Conservation (phyloP, 92 coral and sea anemone species). For the Zoanthus sansibaricus region DNA sequence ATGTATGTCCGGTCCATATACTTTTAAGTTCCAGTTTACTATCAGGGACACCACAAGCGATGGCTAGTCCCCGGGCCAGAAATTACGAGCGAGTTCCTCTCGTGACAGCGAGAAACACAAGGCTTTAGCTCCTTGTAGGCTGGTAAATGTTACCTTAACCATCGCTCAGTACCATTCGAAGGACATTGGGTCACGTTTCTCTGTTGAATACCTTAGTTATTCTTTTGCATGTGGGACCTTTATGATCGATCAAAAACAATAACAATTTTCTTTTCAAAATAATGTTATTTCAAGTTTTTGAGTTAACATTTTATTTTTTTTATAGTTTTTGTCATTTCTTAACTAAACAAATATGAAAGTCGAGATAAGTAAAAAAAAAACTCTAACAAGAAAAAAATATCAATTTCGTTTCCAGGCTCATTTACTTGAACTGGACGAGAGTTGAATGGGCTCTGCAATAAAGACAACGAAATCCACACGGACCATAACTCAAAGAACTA, state of each 20-base stretch:
- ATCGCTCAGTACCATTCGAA: conserved; percentile 83
- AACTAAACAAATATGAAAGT: too few species aligned
- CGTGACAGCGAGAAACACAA: conserved; percentile 82
- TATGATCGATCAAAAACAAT: too few species aligned
- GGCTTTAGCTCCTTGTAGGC: conserved; percentile 89
- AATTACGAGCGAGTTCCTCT: conserved; percentile 83
- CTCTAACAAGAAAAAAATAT: too few species aligned
- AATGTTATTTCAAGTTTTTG: too few species aligned
- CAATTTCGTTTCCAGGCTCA: too few species aligned
- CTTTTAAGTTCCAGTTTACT: not conserved
- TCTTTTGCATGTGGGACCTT: conserved; percentile 41
- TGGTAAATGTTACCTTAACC: conserved; percentile 51
- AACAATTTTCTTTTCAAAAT: not conserved
- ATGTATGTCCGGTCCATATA: too few species aligned
- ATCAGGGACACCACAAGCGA: conserved; percentile 93
- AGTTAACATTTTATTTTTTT: too few species aligned
- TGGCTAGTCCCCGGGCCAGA: conserved; percentile 87
- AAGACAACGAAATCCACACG: too few species aligned
- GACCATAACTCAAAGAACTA: too few species aligned
- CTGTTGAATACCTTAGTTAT: not conserved
- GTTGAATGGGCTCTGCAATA: too few species aligned
- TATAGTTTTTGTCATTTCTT: not conserved
- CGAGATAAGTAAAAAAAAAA: too few species aligned
- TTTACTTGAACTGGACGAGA: too few species aligned
- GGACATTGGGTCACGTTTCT: fast-evolving